Conservation (phyloP, 2,797 vertebrate species). For the Clarias laeviceps region DNA sequence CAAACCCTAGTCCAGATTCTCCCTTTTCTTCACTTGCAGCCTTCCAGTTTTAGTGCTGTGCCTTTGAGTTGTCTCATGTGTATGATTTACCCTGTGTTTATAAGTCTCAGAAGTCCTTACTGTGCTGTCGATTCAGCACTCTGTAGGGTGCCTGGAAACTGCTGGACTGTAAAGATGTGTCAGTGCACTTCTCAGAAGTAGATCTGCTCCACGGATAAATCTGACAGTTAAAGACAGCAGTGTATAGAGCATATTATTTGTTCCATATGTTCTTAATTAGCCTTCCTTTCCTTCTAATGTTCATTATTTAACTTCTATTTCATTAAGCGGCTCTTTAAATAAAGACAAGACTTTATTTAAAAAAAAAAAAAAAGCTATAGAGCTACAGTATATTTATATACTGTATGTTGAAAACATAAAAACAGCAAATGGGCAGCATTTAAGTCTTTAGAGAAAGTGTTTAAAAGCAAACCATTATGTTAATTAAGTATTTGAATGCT, state of each 20-base stretch:
- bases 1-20: background rate
- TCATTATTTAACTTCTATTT: background rate
- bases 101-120: background rate
- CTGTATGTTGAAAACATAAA: background rate
- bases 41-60: background rate
- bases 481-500: too few relatives aligned
- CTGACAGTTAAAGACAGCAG: background rate
- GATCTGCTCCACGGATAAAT: background rate
- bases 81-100: background rate
- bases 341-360: too few relatives aligned
- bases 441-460: background rate
- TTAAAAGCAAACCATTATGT: background rate
- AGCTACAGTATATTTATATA: background rate
- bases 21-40: too few relatives aligned
- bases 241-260: background rate
- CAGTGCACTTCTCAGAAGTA: background rate
- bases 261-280: background rate
- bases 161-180: background rate
- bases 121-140: slow-evolving; percentile 2
- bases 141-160: background rate
- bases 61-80: background rate
- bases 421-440: background rate
- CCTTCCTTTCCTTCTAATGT: background rate
- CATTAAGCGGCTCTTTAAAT: background rate
- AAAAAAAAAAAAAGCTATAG: background rate